Evolutionary conservation across 2,113 vertebrate genomes (phyloP), one percentile per base, ranked within the genome.

Genomic region (Eptatretus burgeri): DNA sequence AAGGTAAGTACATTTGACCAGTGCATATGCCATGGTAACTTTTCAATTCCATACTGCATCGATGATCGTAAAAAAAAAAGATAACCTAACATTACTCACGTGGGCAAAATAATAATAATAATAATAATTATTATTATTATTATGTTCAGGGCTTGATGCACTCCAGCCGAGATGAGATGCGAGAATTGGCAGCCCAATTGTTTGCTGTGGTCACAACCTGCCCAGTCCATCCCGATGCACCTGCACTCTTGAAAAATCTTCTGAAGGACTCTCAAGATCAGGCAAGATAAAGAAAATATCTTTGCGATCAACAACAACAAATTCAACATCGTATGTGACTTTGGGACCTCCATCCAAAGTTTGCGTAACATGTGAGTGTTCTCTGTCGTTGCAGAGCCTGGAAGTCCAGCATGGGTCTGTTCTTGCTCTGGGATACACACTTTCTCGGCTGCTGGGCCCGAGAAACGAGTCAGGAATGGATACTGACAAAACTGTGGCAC

Each of bases 151-250:
- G 77, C 71, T 73, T 98, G 67, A 93, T 98, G 89, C 89, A 80
- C 69, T 84, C 84, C 53, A 98, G 82, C 72, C 95, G 93, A 69
- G 87, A 96, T 71, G 91, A 98, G 73, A 84, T 95, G 84, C 80
- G 91, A 16, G 91, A 98, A 67, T 75, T 98, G 0, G 85, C 89
- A 13, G 86, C 87, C 5, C 78, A 96, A 63, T 78, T 98, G 64
- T 95, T 91, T 66, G 89, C 89, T 12, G 76, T 94, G 66, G 84
- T 98, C 27, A 74, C 93, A 16, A 18, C 53, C 5, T 18, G 18
- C 53, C 16, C 53, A 41, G 27, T 41, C 27, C 27, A 41, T 41
- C 27, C 27, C 27, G 27, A 41, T 41, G 27, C 7, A 41, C 27
- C 7, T 2, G 27, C 27, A 41, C 27, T 41, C 27, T 7, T 41